Conservation (phyloP, 2,113 vertebrate genomes). For the Apodemus sylvaticus region DNA sequence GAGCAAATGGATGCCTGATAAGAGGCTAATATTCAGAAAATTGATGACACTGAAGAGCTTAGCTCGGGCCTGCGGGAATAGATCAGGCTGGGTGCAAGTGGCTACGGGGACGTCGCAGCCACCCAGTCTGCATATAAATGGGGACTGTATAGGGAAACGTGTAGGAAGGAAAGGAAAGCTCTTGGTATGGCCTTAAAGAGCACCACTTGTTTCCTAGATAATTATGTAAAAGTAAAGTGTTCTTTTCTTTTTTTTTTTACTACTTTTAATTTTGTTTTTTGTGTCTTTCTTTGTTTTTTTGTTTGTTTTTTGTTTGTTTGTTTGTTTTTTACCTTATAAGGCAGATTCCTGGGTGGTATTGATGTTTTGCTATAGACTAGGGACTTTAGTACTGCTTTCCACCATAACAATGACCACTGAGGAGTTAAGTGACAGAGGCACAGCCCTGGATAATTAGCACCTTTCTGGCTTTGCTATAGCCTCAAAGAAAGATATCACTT, state of each 20-base stretch:
- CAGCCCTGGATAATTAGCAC: not conserved
- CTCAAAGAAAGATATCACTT: not conserved
- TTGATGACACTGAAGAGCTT: not conserved
- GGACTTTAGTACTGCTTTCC: not conserved
- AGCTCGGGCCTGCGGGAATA: not conserved
- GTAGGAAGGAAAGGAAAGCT: conserved; percentile 1
- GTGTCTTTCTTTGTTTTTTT: too few species aligned
- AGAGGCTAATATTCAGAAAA: not conserved
- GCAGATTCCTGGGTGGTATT: not conserved
- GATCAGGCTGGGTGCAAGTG: not conserved
- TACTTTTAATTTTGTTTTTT: not conserved
- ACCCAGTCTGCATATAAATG: not conserved
- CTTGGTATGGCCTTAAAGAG: not conserved
- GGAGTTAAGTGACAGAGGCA: not conserved
- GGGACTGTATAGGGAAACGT: too few species aligned
- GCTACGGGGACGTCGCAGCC: not conserved
- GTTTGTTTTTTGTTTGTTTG: not conserved
- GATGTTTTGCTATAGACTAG: not conserved
- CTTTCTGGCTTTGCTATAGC: not conserved
- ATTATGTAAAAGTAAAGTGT: not conserved
- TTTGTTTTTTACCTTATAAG: not conserved
- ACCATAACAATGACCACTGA: conserved; percentile 2
- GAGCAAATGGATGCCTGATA: not conserved
- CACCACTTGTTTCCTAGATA: not conserved
- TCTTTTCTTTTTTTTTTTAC: not conserved